Base-by-base conservation (phyloP, 2,888 invertebrate species). In the Nephrotoma appendiculata region DNA sequence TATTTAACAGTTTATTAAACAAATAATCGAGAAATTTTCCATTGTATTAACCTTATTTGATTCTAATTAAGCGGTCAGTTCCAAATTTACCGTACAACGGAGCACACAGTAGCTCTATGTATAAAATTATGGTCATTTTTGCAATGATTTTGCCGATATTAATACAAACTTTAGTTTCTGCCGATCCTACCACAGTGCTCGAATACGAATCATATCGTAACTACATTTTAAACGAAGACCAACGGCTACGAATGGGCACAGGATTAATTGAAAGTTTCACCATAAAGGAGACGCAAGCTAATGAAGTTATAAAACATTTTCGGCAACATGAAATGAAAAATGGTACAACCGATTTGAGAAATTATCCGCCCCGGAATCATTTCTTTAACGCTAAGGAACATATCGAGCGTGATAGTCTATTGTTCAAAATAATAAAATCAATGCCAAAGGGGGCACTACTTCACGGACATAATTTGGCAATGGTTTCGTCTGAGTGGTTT, bases 391-490 rank as follows among this genome's bases (percentile, higher is more conserved):
- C 92, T 0, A 93, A 92, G 87, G 87, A 89, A 0, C 88, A 92
- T 1, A 93, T 95, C 15, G 93, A 94, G 41, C 89, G 90, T 3
- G 71, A 71, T 9, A 94, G 94, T 0, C 89, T 91, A 44, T 92
- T 95, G 0, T 94, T 93, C 88, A 89, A 92, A 85, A 91, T 94
- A 5, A 92, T 95, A 3, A 91, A 92, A 86, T 90, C 90, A 87
- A 91, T 95, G 91, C 95, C 95, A 0, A 95, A 91, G 52, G 91
- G 94, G 2, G 92, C 92, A 0, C 91, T 93, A 0, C 90, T 94
- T 0, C 94, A 94, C 89, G 90, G 91, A 0, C 94, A 94, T 88
- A 91, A 93, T 86, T 90, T 92, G 0, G 93, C 93, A 0, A 89
- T 92, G 0, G 93, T 92, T 0, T 93, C 93, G 0, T 90, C 91